These are phyloP conservation scores for Triplophysa tibetana DNA, from an alignment of 2,113 vertebrate species.

Conservation along the genomic window DNA sequence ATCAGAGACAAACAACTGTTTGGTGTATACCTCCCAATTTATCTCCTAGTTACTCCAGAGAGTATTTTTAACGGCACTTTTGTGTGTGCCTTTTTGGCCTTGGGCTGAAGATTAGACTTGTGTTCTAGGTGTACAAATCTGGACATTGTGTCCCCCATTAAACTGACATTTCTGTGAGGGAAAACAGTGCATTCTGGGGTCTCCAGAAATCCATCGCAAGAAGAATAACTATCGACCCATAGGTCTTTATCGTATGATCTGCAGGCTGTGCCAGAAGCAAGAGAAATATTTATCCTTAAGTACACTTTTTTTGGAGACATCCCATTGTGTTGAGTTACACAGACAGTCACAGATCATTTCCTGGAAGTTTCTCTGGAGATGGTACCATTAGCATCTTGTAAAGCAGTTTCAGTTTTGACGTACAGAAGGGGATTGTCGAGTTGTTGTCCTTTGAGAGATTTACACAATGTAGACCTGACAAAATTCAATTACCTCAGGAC, in stretches of 20 bases:
- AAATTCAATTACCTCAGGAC: too few species aligned
- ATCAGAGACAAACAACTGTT: constrained; percentile 56
- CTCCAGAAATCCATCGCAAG: constrained; percentile 32
- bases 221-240: constrained; percentile 35
- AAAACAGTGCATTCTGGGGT: constrained; percentile 39
- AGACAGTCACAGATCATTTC: background rate
- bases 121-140: constrained; percentile 48
- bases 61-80: constrained; percentile 9
- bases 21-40: constrained; percentile 41
- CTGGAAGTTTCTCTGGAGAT: background rate
- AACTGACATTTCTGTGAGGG: constrained; percentile 44
- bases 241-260: background rate
- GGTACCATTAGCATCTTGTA: background rate
- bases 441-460: background rate
- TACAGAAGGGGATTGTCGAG: background rate
- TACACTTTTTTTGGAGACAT: background rate
- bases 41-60: background rate
- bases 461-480: too few species aligned
- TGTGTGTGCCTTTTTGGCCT: constrained; percentile 32
- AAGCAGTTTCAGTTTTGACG: background rate
- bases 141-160: constrained; percentile 48
- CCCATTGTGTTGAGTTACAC: background rate
- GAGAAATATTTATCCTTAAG: background rate
- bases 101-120: constrained; percentile 44
- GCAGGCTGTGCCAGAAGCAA: background rate